Evolutionary conservation across 2,797 vertebrate species (phyloP).

Genomic region (Coranthus polyacanthus): DNA sequence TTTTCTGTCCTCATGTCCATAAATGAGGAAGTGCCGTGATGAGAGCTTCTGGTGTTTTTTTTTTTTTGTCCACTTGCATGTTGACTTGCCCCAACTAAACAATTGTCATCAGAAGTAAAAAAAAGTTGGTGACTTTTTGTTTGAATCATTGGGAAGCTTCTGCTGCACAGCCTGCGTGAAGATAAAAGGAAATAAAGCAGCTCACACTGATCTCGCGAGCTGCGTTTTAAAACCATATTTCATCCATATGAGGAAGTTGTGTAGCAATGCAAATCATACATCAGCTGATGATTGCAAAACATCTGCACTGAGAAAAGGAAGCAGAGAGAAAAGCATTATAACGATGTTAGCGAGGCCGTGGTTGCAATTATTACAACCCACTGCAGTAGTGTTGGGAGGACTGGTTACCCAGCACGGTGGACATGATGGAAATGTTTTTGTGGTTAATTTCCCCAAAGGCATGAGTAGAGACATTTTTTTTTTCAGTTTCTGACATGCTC

Average conservation of each 20-base stretch:
- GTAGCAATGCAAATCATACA: slow-evolving; percentile 18
- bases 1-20: background rate
- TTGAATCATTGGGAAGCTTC: background rate
- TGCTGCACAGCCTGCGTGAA: background rate
- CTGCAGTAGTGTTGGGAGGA: background rate
- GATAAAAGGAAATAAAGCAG: background rate
- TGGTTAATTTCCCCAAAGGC: slow-evolving; percentile 54
- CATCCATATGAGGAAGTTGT: slow-evolving; percentile 47
- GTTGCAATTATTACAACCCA: background rate
- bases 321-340: background rate
- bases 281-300: slow-evolving; percentile 2
- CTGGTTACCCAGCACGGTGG: slow-evolving; percentile 8
- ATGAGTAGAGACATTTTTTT: slow-evolving; percentile 22
- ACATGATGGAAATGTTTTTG: slow-evolving; percentile 49
- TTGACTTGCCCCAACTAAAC: background rate
- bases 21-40: slow-evolving; percentile 29
- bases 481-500: slow-evolving; percentile 55
- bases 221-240: slow-evolving; percentile 6
- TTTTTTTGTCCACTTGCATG: no score
- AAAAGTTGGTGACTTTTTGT: background rate
- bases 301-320: background rate
- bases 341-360: background rate
- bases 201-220: slow-evolving; percentile 1
- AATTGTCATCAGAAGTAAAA: no score
- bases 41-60: background rate